Evolutionary conservation across 2,888 invertebrate species (phyloP), one percentile per base, ranked within the genome.

Genomic region (Drosophila formosana): DNA sequence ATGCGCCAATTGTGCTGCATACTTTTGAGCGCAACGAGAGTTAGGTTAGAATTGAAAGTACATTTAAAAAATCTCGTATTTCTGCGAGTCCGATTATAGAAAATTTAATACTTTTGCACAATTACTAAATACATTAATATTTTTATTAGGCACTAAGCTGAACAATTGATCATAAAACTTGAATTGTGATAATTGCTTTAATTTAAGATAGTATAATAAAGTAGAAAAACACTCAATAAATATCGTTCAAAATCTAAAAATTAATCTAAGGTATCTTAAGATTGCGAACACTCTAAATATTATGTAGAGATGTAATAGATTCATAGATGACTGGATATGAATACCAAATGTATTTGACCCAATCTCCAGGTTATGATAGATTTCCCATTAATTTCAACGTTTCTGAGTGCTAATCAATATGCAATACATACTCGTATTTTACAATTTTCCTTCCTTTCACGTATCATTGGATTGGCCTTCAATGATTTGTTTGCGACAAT

Each of bases 11-110:
- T 32, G 0, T 4, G 43, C 61, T 74, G 74, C 80, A 75, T 70
- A 74, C 82, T 79, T 80, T 61, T 55, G 26, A 46, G 78, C 18
- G 72, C 3, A 4, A 0, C 4, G 18, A 6, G 5, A 30, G 25
- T 8, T n/a, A 23, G 25, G 13, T 45, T 45, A 45, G 45, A 25
- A 9, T 25, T 32, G 7, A 45, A 43, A 41, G 28, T 2, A 3
- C 3, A 34, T 9, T 18, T 18, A 1, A 18, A 18, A 18, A 18
- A 2, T 18, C 18, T 18, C 1, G 18, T 18, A 1, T 18, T 18
- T 18, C 18, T 18, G 18, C 18, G 18, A 18, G 18, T 18, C 18
- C 18, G 2, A 18, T 18, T 18, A 18, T 18, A 18, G 2, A 18
- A 18, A 1, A 18, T 18, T 18, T 1, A 1, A 18, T 18, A 18